Conservation (phyloP, 2,113 vertebrate genomes). For the Ochotona princeps region DNA sequence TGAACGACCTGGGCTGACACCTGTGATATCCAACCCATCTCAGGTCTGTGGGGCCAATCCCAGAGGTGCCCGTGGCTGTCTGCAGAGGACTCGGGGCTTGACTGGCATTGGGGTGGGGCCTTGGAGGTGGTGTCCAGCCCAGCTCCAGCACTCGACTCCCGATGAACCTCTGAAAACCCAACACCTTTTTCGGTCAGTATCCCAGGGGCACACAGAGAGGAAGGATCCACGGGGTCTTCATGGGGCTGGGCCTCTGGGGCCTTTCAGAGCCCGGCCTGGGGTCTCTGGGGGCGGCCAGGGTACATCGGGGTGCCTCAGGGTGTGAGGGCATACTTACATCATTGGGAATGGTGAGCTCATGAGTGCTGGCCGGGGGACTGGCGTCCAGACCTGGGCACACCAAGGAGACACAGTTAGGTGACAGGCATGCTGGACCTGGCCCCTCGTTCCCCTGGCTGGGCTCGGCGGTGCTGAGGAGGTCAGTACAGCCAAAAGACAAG, state of each 20-base stretch:
- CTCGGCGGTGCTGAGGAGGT: background rate
- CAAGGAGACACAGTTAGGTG: constrained; percentile 83
- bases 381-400: constrained; percentile 94
- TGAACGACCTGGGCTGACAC: too few species aligned
- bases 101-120: background rate
- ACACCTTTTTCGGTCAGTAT: background rate
- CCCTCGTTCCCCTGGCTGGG: background rate
- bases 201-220: background rate
- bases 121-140: background rate
- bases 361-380: constrained; percentile 97
- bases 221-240: background rate
- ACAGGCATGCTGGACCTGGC: accelerated
- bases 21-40: background rate
- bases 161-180: background rate
- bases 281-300: too few species aligned
- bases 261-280: too few species aligned
- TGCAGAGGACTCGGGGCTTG: background rate
- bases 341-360: constrained; percentile 99
- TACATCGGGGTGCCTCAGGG: too few species aligned
- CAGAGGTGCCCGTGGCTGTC: background rate
- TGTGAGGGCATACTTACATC: constrained; percentile 92
- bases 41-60: background rate
- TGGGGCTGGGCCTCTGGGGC: too few species aligned
- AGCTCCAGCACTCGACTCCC: background rate
- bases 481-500: background rate